These are phyloP conservation scores for Priocnemis perturbator DNA, from an alignment of 2,888 invertebrate genomes.

Conservation along the genomic window DNA sequence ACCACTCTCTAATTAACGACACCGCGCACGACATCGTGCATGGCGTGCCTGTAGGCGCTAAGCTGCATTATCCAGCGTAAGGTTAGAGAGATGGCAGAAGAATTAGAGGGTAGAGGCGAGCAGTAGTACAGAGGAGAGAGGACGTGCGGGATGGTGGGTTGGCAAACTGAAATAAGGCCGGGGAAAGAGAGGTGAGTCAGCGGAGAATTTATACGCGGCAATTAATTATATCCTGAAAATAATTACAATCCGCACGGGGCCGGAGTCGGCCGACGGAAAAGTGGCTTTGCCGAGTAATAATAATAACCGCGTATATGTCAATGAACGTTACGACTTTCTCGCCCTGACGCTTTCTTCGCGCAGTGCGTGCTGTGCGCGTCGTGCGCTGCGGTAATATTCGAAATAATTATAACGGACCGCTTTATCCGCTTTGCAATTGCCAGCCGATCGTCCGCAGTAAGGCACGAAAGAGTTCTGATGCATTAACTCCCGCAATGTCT, in stretches of 20 bases:
- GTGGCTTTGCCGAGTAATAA: too few relatives aligned
- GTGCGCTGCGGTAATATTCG: too few relatives aligned
- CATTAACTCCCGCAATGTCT: too few relatives aligned
- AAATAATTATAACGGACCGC: too few relatives aligned
- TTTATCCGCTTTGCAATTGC: too few relatives aligned
- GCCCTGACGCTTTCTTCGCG: too few relatives aligned
- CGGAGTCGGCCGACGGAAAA: neutral
- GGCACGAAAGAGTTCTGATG: too few relatives aligned
- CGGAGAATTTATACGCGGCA: slow-evolving; percentile 25
- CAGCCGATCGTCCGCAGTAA: too few relatives aligned
- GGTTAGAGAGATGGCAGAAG: slow-evolving; percentile 40
- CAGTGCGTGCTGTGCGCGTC: too few relatives aligned
- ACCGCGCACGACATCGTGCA: slow-evolving; percentile 32
- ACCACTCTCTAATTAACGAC: slow-evolving; percentile 54
- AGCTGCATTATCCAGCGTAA: slow-evolving; percentile 46
- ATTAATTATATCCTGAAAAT: slow-evolving; percentile 25
- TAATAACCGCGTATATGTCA: too few relatives aligned
- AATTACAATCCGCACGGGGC: slow-evolving; percentile 18
- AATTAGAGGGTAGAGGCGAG: slow-evolving; percentile 47
- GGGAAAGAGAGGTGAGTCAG: neutral
- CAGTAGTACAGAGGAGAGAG: slow-evolving; percentile 28
- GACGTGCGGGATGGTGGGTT: slow-evolving; percentile 29
- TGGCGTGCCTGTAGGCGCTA: slow-evolving; percentile 38
- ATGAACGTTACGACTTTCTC: too few relatives aligned
- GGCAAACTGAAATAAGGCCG: slow-evolving; percentile 16